Conservation (phyloP, 2,113 vertebrate species). For the Rhadina sibilatrix region DNA sequence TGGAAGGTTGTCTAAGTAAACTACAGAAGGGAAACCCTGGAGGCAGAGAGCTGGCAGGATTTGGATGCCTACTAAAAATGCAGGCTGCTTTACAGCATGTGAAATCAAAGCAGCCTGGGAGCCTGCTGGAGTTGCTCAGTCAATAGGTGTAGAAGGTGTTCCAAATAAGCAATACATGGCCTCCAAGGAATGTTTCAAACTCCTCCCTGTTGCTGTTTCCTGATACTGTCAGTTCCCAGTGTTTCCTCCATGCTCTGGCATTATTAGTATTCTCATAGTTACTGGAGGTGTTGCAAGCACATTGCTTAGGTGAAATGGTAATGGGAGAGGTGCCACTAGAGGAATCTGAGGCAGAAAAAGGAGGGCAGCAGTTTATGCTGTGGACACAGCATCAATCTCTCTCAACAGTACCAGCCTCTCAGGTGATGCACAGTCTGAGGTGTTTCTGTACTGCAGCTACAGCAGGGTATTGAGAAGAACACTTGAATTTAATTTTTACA, state of each 20-base stretch:
- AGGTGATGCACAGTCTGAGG: neutral
- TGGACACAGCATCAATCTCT: neutral
- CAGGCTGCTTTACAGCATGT: neutral
- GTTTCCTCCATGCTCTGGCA: neutral
- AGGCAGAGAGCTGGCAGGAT: neutral
- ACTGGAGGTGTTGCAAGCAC: neutral
- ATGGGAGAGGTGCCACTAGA: neutral
- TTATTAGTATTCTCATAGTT: neutral
- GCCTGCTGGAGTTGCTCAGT: neutral
- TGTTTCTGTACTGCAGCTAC: neutral
- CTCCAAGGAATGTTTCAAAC: neutral
- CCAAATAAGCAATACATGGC: neutral
- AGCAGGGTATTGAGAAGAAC: neutral
- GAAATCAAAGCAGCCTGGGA: neutral
- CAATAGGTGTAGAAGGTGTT: neutral
- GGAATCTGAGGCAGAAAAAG: neutral
- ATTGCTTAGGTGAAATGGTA: neutral
- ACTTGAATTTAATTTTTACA: neutral
- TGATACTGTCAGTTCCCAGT: neutral
- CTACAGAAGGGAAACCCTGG: neutral
- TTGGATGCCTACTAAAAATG: neutral
- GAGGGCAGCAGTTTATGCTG: neutral
- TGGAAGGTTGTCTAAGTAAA: neutral
- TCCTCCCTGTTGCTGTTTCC: neutral
- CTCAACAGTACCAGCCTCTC: neutral